phyloP scores from a whole-genome alignment of 2,113 vertebrate species.

The Hoplias malabaricus region DNA sequence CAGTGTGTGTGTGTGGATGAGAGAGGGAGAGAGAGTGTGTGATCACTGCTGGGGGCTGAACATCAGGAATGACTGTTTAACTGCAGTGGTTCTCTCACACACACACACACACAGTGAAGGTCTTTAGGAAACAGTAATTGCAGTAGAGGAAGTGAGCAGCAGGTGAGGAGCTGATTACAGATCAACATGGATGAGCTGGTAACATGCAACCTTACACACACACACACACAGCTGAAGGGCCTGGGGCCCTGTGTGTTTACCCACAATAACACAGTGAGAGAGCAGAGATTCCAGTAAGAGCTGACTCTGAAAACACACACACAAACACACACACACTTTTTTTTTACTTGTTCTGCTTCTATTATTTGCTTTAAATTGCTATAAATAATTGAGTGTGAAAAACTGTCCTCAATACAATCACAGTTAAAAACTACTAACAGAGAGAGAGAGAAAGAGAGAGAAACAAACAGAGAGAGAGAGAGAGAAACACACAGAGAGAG shows the following conservation, averaged over 20 bases:
- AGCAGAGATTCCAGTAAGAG: not conserved
- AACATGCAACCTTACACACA: conserved; percentile 58
- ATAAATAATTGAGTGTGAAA: too few species aligned
- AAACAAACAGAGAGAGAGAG: too few species aligned
- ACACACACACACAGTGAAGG: conserved; percentile 26
- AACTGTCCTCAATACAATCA: too few species aligned
- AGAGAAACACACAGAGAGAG: too few species aligned
- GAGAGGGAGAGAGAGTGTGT: too few species aligned
- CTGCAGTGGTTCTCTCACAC: not conserved
- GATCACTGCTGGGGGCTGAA: too few species aligned
- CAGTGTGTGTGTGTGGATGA: too few species aligned
- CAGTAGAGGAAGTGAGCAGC: conserved; percentile 56
- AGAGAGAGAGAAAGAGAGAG: too few species aligned
- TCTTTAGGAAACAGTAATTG: conserved; percentile 55
- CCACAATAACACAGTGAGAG: not conserved
- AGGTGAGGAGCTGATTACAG: conserved; percentile 71
- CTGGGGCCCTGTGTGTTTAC: conserved; percentile 8
- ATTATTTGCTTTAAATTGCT: too few species aligned
- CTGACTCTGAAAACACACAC: not conserved
- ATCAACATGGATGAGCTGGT: conserved; percentile 60
- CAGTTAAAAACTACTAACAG: too few species aligned
- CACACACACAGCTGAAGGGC: conserved; percentile 20
- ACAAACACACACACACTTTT: not conserved
- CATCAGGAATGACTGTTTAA: too few species aligned
- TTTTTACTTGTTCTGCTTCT: not conserved